Evolutionary conservation across 2,888 invertebrate genomes (phyloP).

Genomic region (Eupithecia tripunctaria): DNA sequence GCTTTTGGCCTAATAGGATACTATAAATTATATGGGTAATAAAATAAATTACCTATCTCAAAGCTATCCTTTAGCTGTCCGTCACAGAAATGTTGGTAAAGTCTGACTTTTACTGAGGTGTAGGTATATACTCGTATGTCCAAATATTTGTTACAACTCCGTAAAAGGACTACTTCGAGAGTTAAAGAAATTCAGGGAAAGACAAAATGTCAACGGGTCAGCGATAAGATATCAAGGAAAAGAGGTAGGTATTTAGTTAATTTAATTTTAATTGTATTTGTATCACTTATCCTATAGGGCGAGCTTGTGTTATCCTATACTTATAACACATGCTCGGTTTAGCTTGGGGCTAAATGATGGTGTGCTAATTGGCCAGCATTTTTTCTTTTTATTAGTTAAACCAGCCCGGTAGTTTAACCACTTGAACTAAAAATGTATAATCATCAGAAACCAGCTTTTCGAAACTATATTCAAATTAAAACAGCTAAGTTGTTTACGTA

Average conservation of each 20-base stretch:
- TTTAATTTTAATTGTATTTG: too few relatives aligned
- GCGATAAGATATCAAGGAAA: neutral
- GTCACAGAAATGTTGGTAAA: neutral
- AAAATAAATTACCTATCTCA: constrained; percentile 15
- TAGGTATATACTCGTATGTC: neutral
- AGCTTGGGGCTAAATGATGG: too few relatives aligned
- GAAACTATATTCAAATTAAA: constrained; percentile 9
- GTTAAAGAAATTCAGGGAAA: constrained; percentile 6
- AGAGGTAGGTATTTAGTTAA: neutral
- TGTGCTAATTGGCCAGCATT: too few relatives aligned
- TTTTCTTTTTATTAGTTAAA: neutral
- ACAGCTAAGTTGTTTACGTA: constrained; percentile 21
- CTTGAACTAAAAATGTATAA: neutral
- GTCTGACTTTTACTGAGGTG: neutral
- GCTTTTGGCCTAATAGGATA: constrained; percentile 1
- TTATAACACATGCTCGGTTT: too few relatives aligned
- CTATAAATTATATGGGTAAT: constrained; percentile 16
- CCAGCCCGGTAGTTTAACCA: neutral
- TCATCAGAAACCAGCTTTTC: constrained; percentile 4
- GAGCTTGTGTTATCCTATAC: too few relatives aligned
- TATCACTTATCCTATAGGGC: too few relatives aligned
- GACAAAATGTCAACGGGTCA: neutral
- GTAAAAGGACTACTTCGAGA: neutral
- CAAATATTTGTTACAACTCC: neutral
- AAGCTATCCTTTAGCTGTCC: constrained; percentile 3